Evolutionary conservation across 2,888 invertebrate species (phyloP).

Genomic region (Cantharis rufa): DNA sequence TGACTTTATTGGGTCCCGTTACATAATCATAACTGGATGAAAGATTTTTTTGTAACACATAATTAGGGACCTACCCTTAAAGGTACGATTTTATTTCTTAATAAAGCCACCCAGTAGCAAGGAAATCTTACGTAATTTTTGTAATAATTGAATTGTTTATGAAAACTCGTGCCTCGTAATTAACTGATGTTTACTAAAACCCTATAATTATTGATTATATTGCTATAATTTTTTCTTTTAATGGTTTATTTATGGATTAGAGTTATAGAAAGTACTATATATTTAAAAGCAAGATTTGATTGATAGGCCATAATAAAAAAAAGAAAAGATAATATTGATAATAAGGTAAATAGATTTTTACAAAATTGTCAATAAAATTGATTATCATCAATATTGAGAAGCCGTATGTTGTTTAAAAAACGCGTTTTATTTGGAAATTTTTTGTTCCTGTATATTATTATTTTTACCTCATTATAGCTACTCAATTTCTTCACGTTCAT

Average conservation of each 20-base stretch:
- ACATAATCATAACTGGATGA: background rate
- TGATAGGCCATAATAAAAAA: background rate
- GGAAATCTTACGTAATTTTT: slow-evolving; percentile 28
- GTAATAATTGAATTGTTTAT: slow-evolving; percentile 56
- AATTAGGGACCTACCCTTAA: background rate
- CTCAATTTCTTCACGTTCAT: background rate
- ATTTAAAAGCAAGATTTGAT: background rate
- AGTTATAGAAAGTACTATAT: background rate
- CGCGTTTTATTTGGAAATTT: background rate
- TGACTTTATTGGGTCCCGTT: background rate
- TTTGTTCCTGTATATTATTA: background rate
- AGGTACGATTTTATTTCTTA: slow-evolving; percentile 37
- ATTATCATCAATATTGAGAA: background rate
- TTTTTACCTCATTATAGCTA: background rate
- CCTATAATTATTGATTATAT: slow-evolving; percentile 18
- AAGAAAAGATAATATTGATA: too few relatives aligned
- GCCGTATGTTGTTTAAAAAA: background rate
- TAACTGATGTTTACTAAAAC: slow-evolving; percentile 47
- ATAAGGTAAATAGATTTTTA: background rate
- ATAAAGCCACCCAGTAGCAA: slow-evolving; percentile 52
- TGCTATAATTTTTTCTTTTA: background rate
- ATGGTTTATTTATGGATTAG: background rate
- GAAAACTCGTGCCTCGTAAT: slow-evolving; percentile 38
- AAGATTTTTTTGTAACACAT: background rate
- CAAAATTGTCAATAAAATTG: background rate